These are phyloP conservation scores for Leptobrachium ailaonicum DNA, from an alignment of 2,113 vertebrate species.

Conservation along the genomic window DNA sequence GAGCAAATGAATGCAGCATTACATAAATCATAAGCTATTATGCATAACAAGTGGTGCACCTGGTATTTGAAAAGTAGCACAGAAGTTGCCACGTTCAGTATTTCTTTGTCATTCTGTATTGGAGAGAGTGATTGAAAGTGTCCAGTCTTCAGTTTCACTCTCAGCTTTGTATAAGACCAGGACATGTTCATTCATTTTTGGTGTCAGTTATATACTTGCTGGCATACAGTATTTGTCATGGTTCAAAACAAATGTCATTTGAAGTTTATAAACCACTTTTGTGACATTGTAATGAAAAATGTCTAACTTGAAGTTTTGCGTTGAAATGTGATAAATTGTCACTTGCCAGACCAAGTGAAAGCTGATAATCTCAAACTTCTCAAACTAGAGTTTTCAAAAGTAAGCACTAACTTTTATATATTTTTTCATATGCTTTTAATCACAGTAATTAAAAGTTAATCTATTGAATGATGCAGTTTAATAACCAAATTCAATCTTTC, in stretches of 20 bases:
- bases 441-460: too few relatives aligned
- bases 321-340: constrained; percentile 18
- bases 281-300: constrained; percentile 29
- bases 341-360: constrained; percentile 20
- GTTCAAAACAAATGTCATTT: constrained; percentile 42
- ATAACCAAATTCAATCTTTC: too few relatives aligned
- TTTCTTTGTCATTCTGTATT: constrained; percentile 20
- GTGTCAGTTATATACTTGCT: constrained; percentile 40
- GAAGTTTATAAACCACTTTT: constrained; percentile 37
- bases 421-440: too few relatives aligned
- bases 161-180: constrained; percentile 28
- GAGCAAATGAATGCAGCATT: neutral
- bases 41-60: neutral
- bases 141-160: constrained; percentile 29
- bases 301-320: constrained; percentile 19
- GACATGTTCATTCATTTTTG: constrained; percentile 45
- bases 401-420: too few relatives aligned
- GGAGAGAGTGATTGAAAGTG: constrained; percentile 32
- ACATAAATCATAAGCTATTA: constrained; percentile 29
- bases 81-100: neutral
- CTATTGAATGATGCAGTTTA: too few relatives aligned
- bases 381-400: too few relatives aligned
- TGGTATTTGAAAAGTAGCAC: constrained; percentile 3
- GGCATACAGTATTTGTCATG: constrained; percentile 38
- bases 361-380: constrained; percentile 4